A percentile compares a stretch with the other conserved stretches of the same genome.
Evolutionary conservation across 1,140 invertebrate genomes (phyloP).

Genomic region (Oedothorax gibbosus): DNA sequence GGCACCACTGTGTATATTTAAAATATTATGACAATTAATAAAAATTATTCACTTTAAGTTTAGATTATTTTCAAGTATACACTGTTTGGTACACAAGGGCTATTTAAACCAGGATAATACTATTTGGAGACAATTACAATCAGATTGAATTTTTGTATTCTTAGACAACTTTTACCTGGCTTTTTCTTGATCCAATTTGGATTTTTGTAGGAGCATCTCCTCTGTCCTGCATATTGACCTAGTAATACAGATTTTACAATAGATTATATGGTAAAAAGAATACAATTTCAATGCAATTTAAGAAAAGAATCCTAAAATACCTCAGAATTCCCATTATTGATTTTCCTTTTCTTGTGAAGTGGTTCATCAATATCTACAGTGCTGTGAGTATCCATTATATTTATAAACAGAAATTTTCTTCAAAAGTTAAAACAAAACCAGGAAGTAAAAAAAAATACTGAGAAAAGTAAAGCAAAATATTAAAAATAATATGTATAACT

Average conservation of each 20-base stretch:
- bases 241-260: not conserved
- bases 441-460: not conserved
- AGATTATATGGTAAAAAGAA: not conserved
- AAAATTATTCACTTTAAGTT: not conserved
- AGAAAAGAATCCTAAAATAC: not conserved
- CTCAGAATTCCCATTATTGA: not conserved
- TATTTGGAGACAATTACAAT: not conserved
- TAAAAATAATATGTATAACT: not conserved
- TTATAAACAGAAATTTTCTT: not conserved
- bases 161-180: slow-evolving; percentile 16
- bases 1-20: not conserved
- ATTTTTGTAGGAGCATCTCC: not conserved
- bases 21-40: not conserved
- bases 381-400: not conserved
- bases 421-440: not conserved
- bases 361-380: slow-evolving; percentile 5
- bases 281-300: not conserved
- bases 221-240: not conserved
- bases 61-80: not conserved
- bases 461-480: not conserved
- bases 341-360: slow-evolving; percentile 13
- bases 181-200: slow-evolving; percentile 29
- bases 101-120: not conserved
- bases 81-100: no score
- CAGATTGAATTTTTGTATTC: not conserved